Evolutionary conservation across 1,140 invertebrate genomes (phyloP), one percentile per base, ranked within the genome.

Genomic region (Drosophila guanche): DNA sequence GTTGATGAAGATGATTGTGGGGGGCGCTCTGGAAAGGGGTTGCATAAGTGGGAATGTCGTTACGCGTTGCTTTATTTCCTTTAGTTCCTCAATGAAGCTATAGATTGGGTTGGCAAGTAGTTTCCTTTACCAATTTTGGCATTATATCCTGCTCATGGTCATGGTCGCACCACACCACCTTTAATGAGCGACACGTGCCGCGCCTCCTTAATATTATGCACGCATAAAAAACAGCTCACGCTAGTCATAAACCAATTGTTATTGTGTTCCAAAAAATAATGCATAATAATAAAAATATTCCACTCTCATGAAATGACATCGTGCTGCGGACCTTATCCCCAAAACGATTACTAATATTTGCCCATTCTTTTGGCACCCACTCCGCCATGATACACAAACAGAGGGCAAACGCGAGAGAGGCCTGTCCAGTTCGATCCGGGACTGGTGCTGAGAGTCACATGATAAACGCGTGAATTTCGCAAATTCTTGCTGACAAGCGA

Each of bases 391-490:
- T 22, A 51, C 14, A 53, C 48, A 27, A 1, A 27, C 25, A 27
- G 27, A 25, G 45, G 37, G 27, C 65, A 46, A 46, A 42, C 37
- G 37, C 22, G 20, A 41, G 25, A 68, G 62, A 69, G 53, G 33
- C 46, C 5, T 2, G 41, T 27, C 25, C 53, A 14, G 25, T 27
- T 0, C 51, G 20, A 33, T 33, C 16, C 46, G 50, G 27, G 25
- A 16, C 8, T 14, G 2, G 22, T 1, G 16, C 16, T 20, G 16
- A 20, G 16, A 78, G 73, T 85, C 81, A 86, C 81, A 86, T 86
- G 81, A 86, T 53, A 81, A 78, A 88, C 73, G 74, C 81, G 81
- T 86, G 81, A 77, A 73, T 79, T 72, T 59, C 48, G 59, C 58
- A 51, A 77, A 65, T 83, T 77, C 41, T 43, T 20, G 62, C 46